phyloP scores from a whole-genome alignment of 1,140 invertebrate species.

The Holcopasites calliopsidis region DNA sequence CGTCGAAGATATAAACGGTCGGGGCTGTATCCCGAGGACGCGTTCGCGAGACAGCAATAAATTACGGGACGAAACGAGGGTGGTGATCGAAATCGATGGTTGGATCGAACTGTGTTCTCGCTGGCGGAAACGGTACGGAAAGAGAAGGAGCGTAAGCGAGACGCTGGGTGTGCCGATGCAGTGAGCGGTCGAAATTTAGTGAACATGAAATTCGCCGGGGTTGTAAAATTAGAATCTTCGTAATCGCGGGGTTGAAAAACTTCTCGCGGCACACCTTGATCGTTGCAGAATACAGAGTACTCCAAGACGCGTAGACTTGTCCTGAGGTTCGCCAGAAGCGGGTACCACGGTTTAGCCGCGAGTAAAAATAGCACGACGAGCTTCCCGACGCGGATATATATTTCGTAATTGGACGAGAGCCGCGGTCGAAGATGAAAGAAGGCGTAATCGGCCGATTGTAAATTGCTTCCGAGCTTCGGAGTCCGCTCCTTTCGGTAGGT shows the following conservation, averaged over 20 bases:
- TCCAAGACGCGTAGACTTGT: neutral
- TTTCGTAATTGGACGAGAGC: conserved; percentile 29
- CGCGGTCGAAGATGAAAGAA: conserved; percentile 26
- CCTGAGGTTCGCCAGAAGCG: neutral
- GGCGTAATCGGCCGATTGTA: conserved; percentile 24
- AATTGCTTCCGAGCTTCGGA: conserved; percentile 16
- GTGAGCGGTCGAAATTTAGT: too few relatives aligned
- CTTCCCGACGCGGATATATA: conserved; percentile 3
- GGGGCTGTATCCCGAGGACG: neutral
- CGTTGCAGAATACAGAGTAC: too few relatives aligned
- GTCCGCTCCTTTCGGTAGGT: neutral
- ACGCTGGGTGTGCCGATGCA: conserved; percentile 17
- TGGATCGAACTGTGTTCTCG: neutral
- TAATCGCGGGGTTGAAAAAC: too few relatives aligned
- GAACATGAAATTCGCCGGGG: neutral
- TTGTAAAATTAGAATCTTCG: too few relatives aligned
- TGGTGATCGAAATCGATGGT: conserved; percentile 1
- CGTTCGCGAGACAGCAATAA: conserved; percentile 44
- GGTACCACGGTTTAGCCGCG: neutral
- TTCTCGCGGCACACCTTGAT: neutral
- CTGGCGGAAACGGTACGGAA: neutral
- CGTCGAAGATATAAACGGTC: conserved; percentile 37
- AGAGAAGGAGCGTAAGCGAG: neutral
- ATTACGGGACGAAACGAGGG: conserved; percentile 38
- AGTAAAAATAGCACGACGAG: conserved; percentile 34